Conservation (phyloP, 1,140 invertebrate genomes). For the Orchesella cincta region DNA sequence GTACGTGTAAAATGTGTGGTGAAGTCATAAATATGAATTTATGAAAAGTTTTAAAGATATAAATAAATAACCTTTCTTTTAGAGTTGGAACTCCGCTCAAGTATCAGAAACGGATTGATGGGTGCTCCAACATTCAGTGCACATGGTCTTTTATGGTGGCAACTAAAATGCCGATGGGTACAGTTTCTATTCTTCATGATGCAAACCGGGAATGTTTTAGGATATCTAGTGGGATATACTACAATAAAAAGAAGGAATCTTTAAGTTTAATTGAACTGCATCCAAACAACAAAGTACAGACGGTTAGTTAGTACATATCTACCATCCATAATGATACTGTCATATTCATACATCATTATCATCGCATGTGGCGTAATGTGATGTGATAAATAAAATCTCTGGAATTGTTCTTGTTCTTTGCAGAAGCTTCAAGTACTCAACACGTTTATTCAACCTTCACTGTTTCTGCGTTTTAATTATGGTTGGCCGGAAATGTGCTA, state of each 20-base stretch:
- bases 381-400: no score
- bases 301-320: not conserved
- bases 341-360: not conserved
- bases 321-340: not conserved
- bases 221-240: not conserved
- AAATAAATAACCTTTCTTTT: no score
- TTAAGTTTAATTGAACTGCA: conserved; percentile 13
- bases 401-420: not conserved
- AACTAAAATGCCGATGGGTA: conserved; percentile 12
- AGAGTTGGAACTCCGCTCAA: not conserved
- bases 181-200: conserved; percentile 23
- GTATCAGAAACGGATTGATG: conserved; percentile 10
- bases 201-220: not conserved
- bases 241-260: conserved; percentile 2
- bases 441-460: conserved; percentile 20
- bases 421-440: conserved; percentile 21
- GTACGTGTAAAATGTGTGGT: no score
- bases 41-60: no score
- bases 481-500: conserved; percentile 10
- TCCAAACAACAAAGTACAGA: conserved; percentile 25
- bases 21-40: not conserved
- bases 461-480: conserved; percentile 25
- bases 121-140: not conserved
- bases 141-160: not conserved
- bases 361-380: no score